phyloP scores from a whole-genome alignment of 2,797 vertebrate genomes.

The Threskiornis aethiopicus region DNA sequence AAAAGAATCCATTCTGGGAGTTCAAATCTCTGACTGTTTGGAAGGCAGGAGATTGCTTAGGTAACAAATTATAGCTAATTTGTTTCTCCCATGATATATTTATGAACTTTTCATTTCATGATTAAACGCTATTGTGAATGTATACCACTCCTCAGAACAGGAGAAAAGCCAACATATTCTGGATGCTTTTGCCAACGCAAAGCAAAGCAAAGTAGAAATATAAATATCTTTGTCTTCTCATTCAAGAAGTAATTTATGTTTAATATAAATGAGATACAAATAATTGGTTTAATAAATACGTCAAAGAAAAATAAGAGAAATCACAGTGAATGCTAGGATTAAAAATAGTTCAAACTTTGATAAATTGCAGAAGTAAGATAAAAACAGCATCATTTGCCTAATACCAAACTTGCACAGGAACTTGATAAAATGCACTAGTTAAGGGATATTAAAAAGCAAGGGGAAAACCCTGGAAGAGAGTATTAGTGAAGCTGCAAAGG shows the following conservation, averaged over 20 bases:
- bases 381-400: not conserved
- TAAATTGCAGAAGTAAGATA: not conserved
- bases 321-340: not conserved
- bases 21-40: not conserved
- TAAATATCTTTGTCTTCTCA: not conserved
- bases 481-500: not conserved
- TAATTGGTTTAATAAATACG: not conserved
- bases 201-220: not conserved
- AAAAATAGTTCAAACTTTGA: not conserved
- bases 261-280: not conserved
- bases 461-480: not conserved
- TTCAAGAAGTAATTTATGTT: not conserved
- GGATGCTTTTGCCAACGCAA: not conserved
- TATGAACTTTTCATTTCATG: conserved; percentile 13
- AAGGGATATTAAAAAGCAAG: not conserved
- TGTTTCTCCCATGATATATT: conserved; percentile 3
- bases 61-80: conserved; percentile 1
- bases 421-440: not conserved
- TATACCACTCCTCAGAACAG: not conserved
- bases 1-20: not conserved
- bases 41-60: not conserved
- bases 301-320: not conserved
- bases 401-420: not conserved
- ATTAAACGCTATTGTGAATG: not conserved
- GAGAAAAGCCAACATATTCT: not conserved